Base-by-base conservation (phyloP, 2,113 vertebrate genomes). In the Electrona antarctica region DNA sequence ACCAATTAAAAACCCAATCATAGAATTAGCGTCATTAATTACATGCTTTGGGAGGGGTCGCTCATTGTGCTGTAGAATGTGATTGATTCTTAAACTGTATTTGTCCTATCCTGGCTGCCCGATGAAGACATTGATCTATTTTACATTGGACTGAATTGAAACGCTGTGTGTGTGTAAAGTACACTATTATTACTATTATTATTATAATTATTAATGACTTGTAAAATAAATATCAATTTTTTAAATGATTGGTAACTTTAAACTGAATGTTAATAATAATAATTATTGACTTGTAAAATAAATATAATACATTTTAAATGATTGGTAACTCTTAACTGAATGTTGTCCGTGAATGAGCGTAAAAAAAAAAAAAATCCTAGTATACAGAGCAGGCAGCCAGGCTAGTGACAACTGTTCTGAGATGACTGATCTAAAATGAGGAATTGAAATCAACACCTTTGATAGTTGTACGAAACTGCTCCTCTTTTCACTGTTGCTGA, bases 51-150 rank as follows among this genome's bases (percentile, higher is more conserved):
- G 33, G 33, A 67, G 28, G 74, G 64, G 61, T 46, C 59, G 14
- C 73, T 62, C 56, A 65, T 71, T 68, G 78, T 81, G 69, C 66
- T 81, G 64, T 67, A 66, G 29, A 0, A 64, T 68, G 63, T 79
- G 80, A 77, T 82, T 85, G 72, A 74, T 21, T 54, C 69, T 58
- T 0, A 51, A 66, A 59, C 54, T 60, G 66, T 73, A 60, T 67
- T 45, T 51, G 85, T 84, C 67, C 6, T 84, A 85, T 83, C 80
- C 82, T 79, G 70, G 80, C 63, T 61, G 77, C 66, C 69, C 45
- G 64, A 65, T 58, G 48, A 51, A 62, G 58, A 84, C 71, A 6
- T 11, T 33, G 10, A 60, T 55, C 64, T 61, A 41, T 41, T 41
- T 41, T 41, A 41, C 33, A 41, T 41, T 41, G 33, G 33, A 41